Conservation (phyloP, 2,797 vertebrate genomes). For the Cyprinodon diabolis region DNA sequence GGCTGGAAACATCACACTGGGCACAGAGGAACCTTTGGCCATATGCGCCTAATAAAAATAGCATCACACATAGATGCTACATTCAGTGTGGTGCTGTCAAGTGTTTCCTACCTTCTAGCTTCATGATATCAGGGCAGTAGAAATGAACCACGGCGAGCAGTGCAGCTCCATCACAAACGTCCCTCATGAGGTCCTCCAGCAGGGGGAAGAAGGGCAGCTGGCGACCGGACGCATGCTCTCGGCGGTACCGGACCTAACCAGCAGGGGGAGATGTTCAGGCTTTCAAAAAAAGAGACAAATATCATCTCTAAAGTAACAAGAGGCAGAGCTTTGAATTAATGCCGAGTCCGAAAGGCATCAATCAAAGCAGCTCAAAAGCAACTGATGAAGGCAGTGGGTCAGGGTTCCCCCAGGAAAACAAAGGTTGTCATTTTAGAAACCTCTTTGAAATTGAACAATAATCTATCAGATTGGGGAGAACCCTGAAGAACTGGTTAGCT, state of each 20-base stretch:
- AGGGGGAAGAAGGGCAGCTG: constrained; percentile 91
- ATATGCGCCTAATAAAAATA: constrained; percentile 46
- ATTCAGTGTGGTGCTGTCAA: constrained; percentile 16
- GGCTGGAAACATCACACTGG: constrained; percentile 62
- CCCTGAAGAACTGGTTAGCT: constrained; percentile 36
- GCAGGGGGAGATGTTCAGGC: constrained; percentile 38
- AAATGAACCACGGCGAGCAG: constrained; percentile 93
- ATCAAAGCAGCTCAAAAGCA: constrained; percentile 20
- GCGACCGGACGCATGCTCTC: constrained; percentile 90
- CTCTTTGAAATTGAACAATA: neutral
- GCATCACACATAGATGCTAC: constrained; percentile 41
- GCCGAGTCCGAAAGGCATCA: constrained; percentile 24
- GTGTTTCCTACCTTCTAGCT: constrained; percentile 87
- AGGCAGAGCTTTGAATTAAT: constrained; percentile 10
- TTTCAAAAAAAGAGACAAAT: neutral
- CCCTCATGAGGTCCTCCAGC: constrained; percentile 94
- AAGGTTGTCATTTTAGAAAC: neutral
- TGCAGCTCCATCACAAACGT: constrained; percentile 92
- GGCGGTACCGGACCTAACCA: constrained; percentile 91
- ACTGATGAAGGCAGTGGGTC: constrained; percentile 19
- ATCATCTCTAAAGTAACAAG: constrained; percentile 34
- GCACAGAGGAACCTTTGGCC: constrained; percentile 30
- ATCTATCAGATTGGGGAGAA: constrained; percentile 56
- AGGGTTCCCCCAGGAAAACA: constrained; percentile 55
- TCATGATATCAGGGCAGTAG: constrained; percentile 96